Evolutionary conservation across 2,888 invertebrate genomes (phyloP), one percentile per base, ranked within the genome.

Genomic region (Hemithea aestivaria): DNA sequence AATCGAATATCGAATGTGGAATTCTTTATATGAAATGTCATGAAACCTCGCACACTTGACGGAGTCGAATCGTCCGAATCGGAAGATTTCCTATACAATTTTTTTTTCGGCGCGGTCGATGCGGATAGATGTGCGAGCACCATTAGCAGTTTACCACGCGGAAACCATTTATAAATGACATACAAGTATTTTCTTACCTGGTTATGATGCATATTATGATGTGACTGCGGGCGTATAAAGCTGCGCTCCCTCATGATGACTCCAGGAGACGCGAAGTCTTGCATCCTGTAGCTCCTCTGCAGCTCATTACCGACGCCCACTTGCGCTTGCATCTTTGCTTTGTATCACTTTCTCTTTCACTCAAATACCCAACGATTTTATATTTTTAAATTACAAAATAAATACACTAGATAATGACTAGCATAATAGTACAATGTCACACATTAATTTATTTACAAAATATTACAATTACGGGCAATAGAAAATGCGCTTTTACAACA

Each of bases 231-330:
- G 43, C 91, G 89, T 35, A 93, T 88, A 73, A 93, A 93, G 72
- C 93, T 93, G 53, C 93, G 85, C 72, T 93, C 93, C 52, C 93
- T 78, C 70, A 90, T 90, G 62, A 91, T 89, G 53, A 91, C 89
- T 40, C 85, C 80, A 27, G 87, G 84, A 22, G 88, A 67, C 32
- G 87, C 81, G 62, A 90, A 90, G 62, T 90, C 89, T 62, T 84
- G 85, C 79, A 88, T 83, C 60, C 87, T 77, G 66, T 81, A 88
- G 64, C 87, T 87, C 52, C 88, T 68, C 66, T 87, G 88, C 65
- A 88, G 64, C 60, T 85, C 85, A 52, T 71, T 77, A 25, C 80
- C 73, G 7, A 79, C 71, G 38, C 82, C 83, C 32, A 85, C 66
- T 70, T 84, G 87, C 35, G 84, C 66, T 62, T 87, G 87, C 87